phyloP scores from a whole-genome alignment of 2,888 invertebrate species.

The Rotaria magnacalcarata region DNA sequence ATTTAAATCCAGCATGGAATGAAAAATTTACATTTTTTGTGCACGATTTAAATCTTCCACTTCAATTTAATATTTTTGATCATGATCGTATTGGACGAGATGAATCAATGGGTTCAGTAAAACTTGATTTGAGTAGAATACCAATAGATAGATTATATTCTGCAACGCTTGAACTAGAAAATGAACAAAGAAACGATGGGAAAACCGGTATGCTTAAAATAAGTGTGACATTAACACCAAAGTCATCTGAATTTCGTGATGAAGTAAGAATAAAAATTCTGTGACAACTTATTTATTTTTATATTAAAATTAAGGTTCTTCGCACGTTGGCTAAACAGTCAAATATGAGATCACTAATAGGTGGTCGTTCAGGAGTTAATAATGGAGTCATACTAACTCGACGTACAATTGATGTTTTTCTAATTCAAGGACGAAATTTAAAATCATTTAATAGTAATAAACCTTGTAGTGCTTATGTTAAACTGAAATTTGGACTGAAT shows the following conservation, averaged over 20 bases:
- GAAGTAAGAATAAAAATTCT: background rate
- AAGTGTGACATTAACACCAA: background rate
- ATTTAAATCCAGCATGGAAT: constrained; percentile 95
- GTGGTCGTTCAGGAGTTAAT: background rate
- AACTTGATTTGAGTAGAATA: constrained; percentile 75
- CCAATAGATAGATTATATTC: constrained; percentile 65
- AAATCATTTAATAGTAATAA: background rate
- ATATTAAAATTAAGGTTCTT: background rate
- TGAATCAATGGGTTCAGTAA: constrained; percentile 91
- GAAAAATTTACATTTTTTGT: constrained; percentile 87
- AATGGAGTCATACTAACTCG: background rate
- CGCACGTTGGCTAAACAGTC: background rate
- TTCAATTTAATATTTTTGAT: constrained; percentile 71
- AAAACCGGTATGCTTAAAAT: background rate
- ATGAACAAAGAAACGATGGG: background rate
- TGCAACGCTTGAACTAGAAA: background rate
- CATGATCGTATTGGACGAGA: constrained; percentile 91
- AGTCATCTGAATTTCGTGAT: background rate
- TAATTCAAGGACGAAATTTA: background rate
- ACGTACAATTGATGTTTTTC: background rate
- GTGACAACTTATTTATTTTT: background rate
- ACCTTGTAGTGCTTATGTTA: background rate
- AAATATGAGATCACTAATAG: background rate
- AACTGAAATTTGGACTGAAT: background rate
- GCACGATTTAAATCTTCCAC: constrained; percentile 66